A percentile compares a stretch with the other conserved stretches of the same genome.
These are phyloP conservation scores for Deilephila porcellus DNA, from an alignment of 2,888 invertebrate genomes.

Conservation along the genomic window DNA sequence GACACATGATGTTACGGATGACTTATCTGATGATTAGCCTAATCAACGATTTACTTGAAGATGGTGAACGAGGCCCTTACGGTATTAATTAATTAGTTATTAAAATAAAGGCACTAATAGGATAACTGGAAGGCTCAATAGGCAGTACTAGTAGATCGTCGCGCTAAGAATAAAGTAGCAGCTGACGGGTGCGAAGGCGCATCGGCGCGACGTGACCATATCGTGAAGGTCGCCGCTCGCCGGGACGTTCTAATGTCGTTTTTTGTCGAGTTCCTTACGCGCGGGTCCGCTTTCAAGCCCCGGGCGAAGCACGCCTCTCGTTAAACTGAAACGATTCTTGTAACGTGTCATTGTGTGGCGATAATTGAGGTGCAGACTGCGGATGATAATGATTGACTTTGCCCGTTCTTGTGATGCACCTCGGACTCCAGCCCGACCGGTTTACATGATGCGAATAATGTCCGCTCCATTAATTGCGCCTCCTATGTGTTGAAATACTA, in stretches of 20 bases:
- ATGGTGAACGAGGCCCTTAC: too few species aligned
- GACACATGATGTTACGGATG: too few species aligned
- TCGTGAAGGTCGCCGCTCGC: conserved; percentile 69
- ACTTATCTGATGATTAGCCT: too few species aligned
- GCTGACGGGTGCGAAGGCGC: conserved; percentile 60
- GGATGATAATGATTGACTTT: conserved; percentile 22
- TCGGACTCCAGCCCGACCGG: conserved; percentile 18
- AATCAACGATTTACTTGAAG: too few species aligned
- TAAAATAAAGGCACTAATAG: neutral
- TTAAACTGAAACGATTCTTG: conserved; percentile 38
- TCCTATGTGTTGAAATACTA: neutral
- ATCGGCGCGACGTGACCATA: conserved; percentile 47
- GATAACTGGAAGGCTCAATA: neutral
- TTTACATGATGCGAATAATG: conserved; percentile 8
- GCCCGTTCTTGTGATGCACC: conserved; percentile 4
- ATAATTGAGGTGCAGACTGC: conserved; percentile 6
- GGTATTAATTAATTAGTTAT: neutral
- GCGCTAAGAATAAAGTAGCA: conserved; percentile 43
- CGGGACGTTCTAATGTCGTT: conserved; percentile 67
- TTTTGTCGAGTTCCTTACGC: conserved; percentile 51
- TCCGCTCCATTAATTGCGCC: neutral
- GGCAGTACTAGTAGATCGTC: neutral
- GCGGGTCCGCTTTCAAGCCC: conserved; percentile 40
- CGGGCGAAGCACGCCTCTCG: conserved; percentile 43
- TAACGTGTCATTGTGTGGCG: conserved; percentile 35